A percentile compares a stretch with the other conserved stretches of the same genome.
phyloP scores from a whole-genome alignment of 2,797 vertebrate genomes.

The Falco berigora region DNA sequence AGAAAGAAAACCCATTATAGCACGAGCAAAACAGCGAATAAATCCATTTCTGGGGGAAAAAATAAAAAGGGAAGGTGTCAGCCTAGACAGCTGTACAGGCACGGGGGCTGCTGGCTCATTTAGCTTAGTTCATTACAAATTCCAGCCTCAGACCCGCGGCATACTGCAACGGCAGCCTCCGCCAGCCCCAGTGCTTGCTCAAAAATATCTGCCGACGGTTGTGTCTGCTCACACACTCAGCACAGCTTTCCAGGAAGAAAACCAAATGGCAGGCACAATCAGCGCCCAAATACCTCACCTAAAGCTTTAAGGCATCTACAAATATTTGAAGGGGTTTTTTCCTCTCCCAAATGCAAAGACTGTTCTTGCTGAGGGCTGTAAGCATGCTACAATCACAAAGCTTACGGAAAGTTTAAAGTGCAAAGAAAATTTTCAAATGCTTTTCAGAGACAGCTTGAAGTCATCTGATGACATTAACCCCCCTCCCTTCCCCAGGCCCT shows the following conservation, averaged over 20 bases:
- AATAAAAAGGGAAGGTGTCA: background rate
- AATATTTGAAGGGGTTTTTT: background rate
- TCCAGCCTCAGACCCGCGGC: background rate
- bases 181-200: background rate
- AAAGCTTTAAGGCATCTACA: constrained; percentile 24
- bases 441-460: background rate
- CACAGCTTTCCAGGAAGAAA: background rate
- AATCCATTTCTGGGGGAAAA: background rate
- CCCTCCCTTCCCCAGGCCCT: background rate
- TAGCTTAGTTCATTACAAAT: background rate
- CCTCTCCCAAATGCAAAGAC: background rate
- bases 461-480: background rate
- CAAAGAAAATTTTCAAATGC: background rate
- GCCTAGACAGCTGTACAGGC: background rate
- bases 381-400: background rate
- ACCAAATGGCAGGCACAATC: background rate
- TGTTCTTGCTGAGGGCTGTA: background rate
- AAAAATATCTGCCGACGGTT: background rate
- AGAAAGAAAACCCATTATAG: background rate
- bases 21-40: background rate
- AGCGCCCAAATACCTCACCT: background rate
- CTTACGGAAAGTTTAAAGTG: constrained; percentile 6
- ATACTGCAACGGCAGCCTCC: background rate
- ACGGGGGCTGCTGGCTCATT: background rate
- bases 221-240: background rate